Evolutionary conservation across 2,888 invertebrate genomes (phyloP).

Genomic region (Willowsia nigromaculata): DNA sequence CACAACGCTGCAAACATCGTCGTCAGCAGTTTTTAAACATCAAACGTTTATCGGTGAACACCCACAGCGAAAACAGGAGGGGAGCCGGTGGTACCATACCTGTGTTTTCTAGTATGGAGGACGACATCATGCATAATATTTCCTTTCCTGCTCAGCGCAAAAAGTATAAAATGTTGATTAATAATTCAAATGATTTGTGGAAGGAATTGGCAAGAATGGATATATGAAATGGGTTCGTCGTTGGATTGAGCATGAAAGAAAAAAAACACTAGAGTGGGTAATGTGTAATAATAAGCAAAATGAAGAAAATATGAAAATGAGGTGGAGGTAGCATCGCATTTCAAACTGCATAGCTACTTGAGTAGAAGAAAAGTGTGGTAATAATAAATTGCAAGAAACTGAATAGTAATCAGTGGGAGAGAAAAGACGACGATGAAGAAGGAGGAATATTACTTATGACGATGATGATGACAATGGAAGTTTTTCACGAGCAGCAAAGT

Average conservation of each 20-base stretch:
- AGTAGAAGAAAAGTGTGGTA: slow-evolving; percentile 48
- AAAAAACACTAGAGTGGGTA: neutral
- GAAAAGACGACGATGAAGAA: slow-evolving; percentile 9
- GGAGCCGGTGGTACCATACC: slow-evolving; percentile 44
- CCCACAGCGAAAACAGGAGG: slow-evolving; percentile 62
- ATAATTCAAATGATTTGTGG: slow-evolving; percentile 62
- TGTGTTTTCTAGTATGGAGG: slow-evolving; percentile 24
- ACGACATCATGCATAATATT: neutral
- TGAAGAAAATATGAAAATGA: slow-evolving; percentile 57
- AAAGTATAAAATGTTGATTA: slow-evolving; percentile 54
- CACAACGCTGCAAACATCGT: neutral
- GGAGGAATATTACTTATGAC: slow-evolving; percentile 23
- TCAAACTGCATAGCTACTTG: neutral
- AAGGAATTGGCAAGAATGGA: slow-evolving; percentile 58
- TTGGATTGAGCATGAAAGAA: neutral
- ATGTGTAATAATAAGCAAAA: neutral
- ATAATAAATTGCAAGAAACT: slow-evolving; percentile 62
- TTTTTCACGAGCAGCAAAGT: neutral
- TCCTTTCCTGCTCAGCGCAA: neutral
- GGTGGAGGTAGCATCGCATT: neutral
- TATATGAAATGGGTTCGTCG: neutral
- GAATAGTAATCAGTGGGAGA: slow-evolving; percentile 50
- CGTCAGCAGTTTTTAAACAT: slow-evolving; percentile 55
- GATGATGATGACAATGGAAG: slow-evolving; percentile 43
- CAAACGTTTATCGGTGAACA: slow-evolving; percentile 66